Evolutionary conservation across 2,888 invertebrate genomes (phyloP).

Genomic region (Phania funesta): DNA sequence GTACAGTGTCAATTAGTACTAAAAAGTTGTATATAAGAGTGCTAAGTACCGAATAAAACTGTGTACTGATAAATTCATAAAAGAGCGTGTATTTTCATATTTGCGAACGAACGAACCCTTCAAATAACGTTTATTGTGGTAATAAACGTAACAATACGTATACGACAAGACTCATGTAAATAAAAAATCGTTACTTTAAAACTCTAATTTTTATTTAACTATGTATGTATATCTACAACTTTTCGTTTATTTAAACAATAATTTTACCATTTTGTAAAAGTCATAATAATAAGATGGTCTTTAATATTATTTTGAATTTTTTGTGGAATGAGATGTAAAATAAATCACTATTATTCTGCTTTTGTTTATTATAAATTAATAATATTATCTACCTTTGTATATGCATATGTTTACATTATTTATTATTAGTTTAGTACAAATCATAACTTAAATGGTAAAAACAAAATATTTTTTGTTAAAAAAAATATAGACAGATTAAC

Average conservation of each 20-base stretch:
- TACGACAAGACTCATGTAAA: no score
- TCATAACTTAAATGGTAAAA: slow-evolving; percentile 62
- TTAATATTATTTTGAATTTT: slow-evolving; percentile 3
- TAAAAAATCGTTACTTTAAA: not conserved
- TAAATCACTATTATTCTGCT: slow-evolving; percentile 8
- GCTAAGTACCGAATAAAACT: no score
- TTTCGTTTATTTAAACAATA: slow-evolving; percentile 18
- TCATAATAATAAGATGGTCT: not conserved
- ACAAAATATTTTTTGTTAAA: slow-evolving; percentile 58
- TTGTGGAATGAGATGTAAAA: slow-evolving; percentile 24
- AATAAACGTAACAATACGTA: no score
- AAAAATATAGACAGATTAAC: slow-evolving; percentile 72
- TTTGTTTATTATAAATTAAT: slow-evolving; percentile 1
- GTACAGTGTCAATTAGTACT: no score
- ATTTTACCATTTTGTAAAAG: not conserved
- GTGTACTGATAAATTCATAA: no score
- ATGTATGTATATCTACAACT: slow-evolving; percentile 7
- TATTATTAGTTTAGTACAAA: slow-evolving; percentile 1
- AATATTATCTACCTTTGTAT: not conserved
- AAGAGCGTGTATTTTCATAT: no score
- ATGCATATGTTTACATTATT: not conserved
- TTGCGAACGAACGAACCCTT: no score
- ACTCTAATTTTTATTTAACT: slow-evolving; percentile 15
- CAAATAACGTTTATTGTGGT: no score
- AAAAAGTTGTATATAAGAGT: no score